phyloP scores from a whole-genome alignment of 1,140 invertebrate genomes.

The Cotesia vestalis region DNA sequence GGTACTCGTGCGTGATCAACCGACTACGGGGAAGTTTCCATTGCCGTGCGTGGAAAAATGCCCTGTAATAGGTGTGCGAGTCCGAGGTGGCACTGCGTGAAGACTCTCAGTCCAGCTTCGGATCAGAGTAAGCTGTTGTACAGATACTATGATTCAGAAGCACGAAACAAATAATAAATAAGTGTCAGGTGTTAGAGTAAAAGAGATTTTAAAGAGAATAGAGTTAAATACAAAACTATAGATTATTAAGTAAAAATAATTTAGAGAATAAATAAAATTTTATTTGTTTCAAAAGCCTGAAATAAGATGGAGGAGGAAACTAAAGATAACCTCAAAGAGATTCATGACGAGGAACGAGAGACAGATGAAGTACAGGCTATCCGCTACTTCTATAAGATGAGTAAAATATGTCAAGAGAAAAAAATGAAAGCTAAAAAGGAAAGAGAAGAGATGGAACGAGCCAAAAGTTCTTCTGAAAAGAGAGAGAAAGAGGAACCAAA shows the following conservation, averaged over 20 bases:
- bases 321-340: neutral
- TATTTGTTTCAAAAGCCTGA: conserved; percentile 7
- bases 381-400: too few species aligned
- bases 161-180: conserved; percentile 41
- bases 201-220: conserved; percentile 12
- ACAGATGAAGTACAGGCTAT: neutral
- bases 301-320: neutral
- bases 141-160: conserved; percentile 40
- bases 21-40: conserved; percentile 38
- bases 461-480: too few species aligned
- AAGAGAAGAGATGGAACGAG: too few species aligned
- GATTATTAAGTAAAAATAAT: conserved; percentile 14
- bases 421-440: too few species aligned
- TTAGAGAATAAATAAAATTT: too few species aligned
- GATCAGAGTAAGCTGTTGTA: conserved; percentile 33
- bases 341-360: neutral
- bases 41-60: conserved; percentile 32
- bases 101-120: conserved; percentile 40
- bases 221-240: neutral
- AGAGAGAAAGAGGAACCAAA: too few species aligned
- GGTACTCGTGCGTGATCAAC: too few species aligned
- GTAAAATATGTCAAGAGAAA: too few species aligned
- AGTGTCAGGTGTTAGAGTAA: conserved; percentile 40
- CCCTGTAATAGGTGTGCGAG: conserved; percentile 43
- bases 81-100: conserved; percentile 38